Evolutionary conservation across 2,113 vertebrate species (phyloP).

Genomic region (Spizaetus ornatus): DNA sequence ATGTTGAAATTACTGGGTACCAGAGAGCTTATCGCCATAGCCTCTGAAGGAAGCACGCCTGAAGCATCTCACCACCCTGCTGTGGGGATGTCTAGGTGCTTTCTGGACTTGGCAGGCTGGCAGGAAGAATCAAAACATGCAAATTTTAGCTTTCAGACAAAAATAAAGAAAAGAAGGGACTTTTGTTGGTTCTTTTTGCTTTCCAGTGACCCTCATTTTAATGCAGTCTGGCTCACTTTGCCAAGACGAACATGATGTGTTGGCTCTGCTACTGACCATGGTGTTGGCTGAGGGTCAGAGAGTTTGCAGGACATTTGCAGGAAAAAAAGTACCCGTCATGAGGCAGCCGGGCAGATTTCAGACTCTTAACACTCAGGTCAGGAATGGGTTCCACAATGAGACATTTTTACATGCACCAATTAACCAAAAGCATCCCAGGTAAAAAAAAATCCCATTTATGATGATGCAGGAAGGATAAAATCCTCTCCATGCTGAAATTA

Average conservation of each 20-base stretch:
- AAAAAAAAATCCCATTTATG: not conserved
- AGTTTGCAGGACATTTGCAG: not conserved
- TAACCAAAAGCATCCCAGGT: not conserved
- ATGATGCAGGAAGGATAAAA: not conserved
- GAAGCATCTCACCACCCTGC: not conserved
- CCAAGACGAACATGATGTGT: not conserved
- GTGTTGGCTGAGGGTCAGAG: not conserved
- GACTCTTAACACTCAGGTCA: not conserved
- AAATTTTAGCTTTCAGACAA: not conserved
- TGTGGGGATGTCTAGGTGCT: not conserved
- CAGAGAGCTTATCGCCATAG: not conserved
- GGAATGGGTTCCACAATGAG: not conserved
- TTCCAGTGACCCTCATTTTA: not conserved
- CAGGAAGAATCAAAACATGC: not conserved
- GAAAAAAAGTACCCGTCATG: not conserved
- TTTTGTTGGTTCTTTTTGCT: slow-evolving; percentile 4
- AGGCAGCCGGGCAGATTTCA: not conserved
- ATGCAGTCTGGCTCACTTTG: not conserved
- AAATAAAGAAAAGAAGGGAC: not conserved
- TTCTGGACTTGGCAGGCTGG: not conserved
- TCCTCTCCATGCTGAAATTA: not conserved
- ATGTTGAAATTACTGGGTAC: not conserved
- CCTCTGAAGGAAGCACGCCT: not conserved
- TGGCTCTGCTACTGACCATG: not conserved
- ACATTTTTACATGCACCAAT: not conserved